phyloP scores from a whole-genome alignment of 2,113 vertebrate species.

The Natator depressus region DNA sequence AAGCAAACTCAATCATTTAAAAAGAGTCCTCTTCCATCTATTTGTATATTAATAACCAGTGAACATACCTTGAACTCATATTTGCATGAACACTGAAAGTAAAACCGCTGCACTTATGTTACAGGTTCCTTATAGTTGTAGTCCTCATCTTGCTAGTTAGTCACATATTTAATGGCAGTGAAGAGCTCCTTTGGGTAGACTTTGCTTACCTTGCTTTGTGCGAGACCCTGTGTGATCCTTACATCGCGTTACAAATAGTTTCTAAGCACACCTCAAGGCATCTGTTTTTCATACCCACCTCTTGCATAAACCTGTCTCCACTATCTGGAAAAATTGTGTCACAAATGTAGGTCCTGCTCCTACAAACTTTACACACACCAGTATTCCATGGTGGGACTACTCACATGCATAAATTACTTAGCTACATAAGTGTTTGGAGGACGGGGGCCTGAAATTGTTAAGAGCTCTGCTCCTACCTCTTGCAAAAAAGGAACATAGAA shows the following conservation, averaged over 20 bases:
- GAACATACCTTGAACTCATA: slow-evolving; percentile 19
- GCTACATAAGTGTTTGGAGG: background rate
- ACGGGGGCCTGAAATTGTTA: background rate
- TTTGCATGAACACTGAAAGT: slow-evolving; percentile 21
- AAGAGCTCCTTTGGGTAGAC: slow-evolving; percentile 58
- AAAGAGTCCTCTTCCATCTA: background rate
- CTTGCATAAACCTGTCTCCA: slow-evolving; percentile 46
- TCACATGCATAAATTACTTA: background rate
- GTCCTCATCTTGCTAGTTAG: slow-evolving; percentile 68
- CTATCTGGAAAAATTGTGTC: slow-evolving; percentile 59
- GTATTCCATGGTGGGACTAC: background rate
- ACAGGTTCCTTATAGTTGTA: slow-evolving; percentile 53
- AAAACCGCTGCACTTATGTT: slow-evolving; percentile 19
- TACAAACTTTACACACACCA: background rate
- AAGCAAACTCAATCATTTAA: background rate
- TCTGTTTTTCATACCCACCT: slow-evolving; percentile 66
- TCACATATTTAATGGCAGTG: slow-evolving; percentile 70
- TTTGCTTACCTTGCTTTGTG: slow-evolving; percentile 73
- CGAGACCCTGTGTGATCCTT: slow-evolving; percentile 64
- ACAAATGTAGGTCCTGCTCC: slow-evolving; percentile 44
- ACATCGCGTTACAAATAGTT: slow-evolving; percentile 69
- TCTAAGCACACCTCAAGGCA: slow-evolving; percentile 72
- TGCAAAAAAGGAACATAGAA: background rate
- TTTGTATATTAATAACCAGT: slow-evolving; percentile 1
- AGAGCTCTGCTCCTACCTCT: background rate